A percentile compares a stretch with the other conserved stretches of the same genome.
Conservation (phyloP, 2,888 invertebrate genomes). For the Tachina grossa region DNA sequence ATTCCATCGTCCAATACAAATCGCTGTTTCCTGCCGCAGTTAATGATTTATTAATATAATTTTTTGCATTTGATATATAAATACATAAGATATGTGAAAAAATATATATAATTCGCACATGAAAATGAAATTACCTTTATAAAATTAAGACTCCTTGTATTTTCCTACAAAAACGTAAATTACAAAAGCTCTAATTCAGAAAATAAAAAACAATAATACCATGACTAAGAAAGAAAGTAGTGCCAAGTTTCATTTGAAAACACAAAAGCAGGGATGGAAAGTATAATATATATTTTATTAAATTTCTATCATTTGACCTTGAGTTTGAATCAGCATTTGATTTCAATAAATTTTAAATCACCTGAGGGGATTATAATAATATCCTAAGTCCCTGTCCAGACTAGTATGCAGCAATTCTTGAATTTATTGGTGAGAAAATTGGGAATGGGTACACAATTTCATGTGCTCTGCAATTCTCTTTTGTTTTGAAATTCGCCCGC, state of each 20-base stretch:
- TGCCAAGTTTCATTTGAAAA: slow-evolving; percentile 41
- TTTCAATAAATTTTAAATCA: too few species aligned
- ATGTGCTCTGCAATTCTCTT: too few species aligned
- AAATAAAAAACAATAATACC: slow-evolving; percentile 14
- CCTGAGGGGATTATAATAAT: too few species aligned
- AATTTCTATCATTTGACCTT: too few species aligned
- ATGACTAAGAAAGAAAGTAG: slow-evolving; percentile 61
- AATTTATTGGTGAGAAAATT: too few species aligned
- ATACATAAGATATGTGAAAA: background rate
- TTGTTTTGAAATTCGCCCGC: too few species aligned
- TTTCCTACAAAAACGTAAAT: background rate
- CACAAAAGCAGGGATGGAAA: slow-evolving; percentile 11
- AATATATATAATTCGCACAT: background rate
- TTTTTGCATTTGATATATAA: background rate
- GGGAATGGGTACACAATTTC: too few species aligned
- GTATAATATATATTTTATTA: background rate
- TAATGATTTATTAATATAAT: background rate
- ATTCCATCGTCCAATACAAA: slow-evolving; percentile 77
- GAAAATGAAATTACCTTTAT: background rate
- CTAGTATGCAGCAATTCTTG: too few species aligned
- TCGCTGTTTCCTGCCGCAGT: background rate
- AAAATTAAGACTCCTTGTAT: background rate
- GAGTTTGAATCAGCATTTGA: too few species aligned
- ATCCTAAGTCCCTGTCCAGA: too few species aligned
- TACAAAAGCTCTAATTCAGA: background rate